phyloP scores from a whole-genome alignment of 2,797 vertebrate genomes.

The Luscinia megarhynchos region DNA sequence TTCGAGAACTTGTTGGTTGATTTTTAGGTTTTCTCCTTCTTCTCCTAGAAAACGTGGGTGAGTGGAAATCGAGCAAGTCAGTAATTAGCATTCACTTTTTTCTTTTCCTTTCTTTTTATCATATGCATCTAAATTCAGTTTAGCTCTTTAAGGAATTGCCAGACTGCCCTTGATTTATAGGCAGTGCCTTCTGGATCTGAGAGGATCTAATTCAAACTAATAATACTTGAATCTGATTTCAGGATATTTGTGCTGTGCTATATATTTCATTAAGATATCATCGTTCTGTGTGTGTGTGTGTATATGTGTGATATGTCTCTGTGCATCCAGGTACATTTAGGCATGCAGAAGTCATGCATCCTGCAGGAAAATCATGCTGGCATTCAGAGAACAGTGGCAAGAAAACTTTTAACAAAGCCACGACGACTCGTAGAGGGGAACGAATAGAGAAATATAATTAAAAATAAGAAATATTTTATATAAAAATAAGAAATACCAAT shows the following conservation, averaged over 20 bases:
- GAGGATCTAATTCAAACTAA: conserved; percentile 72
- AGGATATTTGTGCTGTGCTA: conserved; percentile 12
- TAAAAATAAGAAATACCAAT: neutral
- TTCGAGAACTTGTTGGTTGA: conserved; percentile 37
- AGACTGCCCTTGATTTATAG: conserved; percentile 74
- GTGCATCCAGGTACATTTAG: neutral
- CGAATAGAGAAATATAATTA: neutral
- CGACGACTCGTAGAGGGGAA: rapidly evolving
- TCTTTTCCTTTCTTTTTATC: conserved; percentile 53
- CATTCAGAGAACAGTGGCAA: neutral
- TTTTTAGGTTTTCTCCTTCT: neutral
- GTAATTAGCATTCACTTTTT: conserved; percentile 57
- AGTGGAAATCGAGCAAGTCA: conserved; percentile 23
- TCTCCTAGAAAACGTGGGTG: neutral
- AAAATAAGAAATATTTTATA: neutral
- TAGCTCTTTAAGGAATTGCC: conserved; percentile 67
- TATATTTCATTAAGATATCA: conserved; percentile 58
- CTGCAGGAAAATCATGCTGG: neutral
- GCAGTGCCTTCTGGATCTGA: conserved; percentile 55
- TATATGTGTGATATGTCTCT: neutral
- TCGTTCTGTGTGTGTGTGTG: neutral
- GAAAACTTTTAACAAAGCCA: conserved; percentile 35
- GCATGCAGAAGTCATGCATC: neutral
- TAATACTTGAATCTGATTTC: conserved; percentile 59
- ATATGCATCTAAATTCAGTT: conserved; percentile 58